Evolutionary conservation across 2,113 vertebrate species (phyloP).

Genomic region (Daboia siamensis): DNA sequence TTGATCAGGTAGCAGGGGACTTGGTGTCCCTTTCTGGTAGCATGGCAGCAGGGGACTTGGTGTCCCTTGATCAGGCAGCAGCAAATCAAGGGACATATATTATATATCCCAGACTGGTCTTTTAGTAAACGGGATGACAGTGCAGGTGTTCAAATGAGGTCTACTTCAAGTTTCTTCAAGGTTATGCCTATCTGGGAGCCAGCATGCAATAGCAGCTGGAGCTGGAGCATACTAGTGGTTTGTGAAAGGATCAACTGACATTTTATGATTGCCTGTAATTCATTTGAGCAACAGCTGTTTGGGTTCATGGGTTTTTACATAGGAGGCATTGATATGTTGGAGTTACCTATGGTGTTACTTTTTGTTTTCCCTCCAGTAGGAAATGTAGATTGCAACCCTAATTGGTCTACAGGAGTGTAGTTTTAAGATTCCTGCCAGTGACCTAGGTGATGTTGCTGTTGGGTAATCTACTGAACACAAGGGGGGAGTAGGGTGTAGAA

Average conservation of each 20-base stretch:
- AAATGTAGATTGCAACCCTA: not conserved
- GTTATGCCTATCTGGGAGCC: not conserved
- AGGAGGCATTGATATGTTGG: not conserved
- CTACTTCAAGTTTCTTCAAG: not conserved
- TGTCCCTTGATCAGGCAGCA: not conserved
- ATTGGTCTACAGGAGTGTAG: not conserved
- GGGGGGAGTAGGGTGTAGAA: not conserved
- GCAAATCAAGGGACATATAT: not conserved
- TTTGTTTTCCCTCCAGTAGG: not conserved
- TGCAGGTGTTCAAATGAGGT: not conserved
- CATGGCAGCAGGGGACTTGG: not conserved
- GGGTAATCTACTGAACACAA: not conserved
- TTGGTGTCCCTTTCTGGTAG: not conserved
- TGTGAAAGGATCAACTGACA: not conserved
- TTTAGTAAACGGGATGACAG: not conserved
- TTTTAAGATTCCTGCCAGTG: not conserved
- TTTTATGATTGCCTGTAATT: not conserved
- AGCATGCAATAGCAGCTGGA: not conserved
- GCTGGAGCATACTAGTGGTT: not conserved
- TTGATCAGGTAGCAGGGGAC: not conserved
- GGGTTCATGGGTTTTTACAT: not conserved
- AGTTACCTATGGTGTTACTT: not conserved
- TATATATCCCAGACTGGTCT: not conserved
- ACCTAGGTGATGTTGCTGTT: not conserved
- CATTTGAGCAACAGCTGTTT: not conserved